phyloP scores from a whole-genome alignment of 1,140 invertebrate genomes.

The Scaptomyza graminum region DNA sequence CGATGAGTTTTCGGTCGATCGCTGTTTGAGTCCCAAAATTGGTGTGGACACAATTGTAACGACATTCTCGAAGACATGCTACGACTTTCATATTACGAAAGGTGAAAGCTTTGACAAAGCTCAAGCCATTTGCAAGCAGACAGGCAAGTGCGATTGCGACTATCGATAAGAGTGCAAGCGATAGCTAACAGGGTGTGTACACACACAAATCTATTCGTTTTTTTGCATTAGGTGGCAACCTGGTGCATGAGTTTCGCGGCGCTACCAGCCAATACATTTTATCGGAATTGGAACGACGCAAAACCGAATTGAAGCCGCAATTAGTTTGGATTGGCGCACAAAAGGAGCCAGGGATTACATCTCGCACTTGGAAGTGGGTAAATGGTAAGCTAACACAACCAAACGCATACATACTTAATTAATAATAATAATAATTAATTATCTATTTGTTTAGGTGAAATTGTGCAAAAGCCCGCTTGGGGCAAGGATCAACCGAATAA shows the following conservation, averaged over 20 bases:
- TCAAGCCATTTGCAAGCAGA: conserved; percentile 88
- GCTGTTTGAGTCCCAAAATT: conserved; percentile 88
- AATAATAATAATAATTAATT: too few relatives aligned
- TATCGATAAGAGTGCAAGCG: conserved; percentile 6
- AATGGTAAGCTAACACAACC: conserved; percentile 87
- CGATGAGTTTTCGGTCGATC: conserved; percentile 93
- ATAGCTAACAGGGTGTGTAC: neutral
- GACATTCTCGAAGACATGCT: conserved; percentile 93
- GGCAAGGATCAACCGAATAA: conserved; percentile 97
- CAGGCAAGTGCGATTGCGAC: conserved; percentile 81
- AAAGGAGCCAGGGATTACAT: conserved; percentile 92
- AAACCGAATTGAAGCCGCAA: conserved; percentile 91
- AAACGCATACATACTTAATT: too few relatives aligned
- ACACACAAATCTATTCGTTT: too few relatives aligned
- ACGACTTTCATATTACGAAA: conserved; percentile 92
- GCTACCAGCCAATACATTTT: conserved; percentile 89
- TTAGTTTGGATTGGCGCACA: conserved; percentile 96
- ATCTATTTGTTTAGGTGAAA: conserved; percentile 86
- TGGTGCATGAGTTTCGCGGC: conserved; percentile 89
- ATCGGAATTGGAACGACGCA: conserved; percentile 91
- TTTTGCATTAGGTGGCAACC: conserved; percentile 87
- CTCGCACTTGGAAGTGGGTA: conserved; percentile 95
- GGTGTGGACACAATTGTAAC: conserved; percentile 90
- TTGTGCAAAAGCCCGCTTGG: conserved; percentile 92
- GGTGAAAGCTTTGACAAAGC: conserved; percentile 93